Evolutionary conservation across 2,113 vertebrate species (phyloP), one percentile per base, ranked within the genome.

Genomic region (Capreolus pygargus): DNA sequence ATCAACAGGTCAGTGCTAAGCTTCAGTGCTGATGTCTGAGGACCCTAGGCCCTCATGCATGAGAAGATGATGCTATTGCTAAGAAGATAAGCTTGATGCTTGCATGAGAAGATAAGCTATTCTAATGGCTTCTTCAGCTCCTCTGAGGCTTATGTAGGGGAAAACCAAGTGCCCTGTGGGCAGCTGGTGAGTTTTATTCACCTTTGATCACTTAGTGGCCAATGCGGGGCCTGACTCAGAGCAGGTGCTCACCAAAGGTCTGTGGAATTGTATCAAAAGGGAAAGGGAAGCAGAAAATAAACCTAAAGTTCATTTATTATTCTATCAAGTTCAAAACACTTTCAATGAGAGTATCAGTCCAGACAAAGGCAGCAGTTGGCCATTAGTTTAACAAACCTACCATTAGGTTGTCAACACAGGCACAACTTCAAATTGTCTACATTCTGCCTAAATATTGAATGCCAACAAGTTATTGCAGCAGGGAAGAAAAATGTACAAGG

Each of bases 211-310:
- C 57, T 67, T n/a, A 36, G 54, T 76, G n/a, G 70, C 57, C 64
- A 95, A 76, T 55, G 64, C 10, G 15, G 19, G 47, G n/a, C 58
- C n/a, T 58, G 60, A 67, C 28, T 45, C 30, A 57, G 23, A 84
- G 21, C 33, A 97, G 36, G 52, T 43, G 19, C 70, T 52, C 2
- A 52, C 19, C 50, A 89, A 92, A 96, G 11, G 13, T 93, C 16
- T 83, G 10, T 16, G 61, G 12, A 90, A 60, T 87, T 90, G 91
- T 95, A 88, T 57, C 30, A 96, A 93, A 97, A 60, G n/a, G 54
- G 55, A 91, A 43, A 58, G 23, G 13, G 33, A 61, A 96, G 86
- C 47, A 81, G 82, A 93, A 93, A 76, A 61, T 30, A 92, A 86
- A 95, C 39, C 61, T 93, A 92, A 55, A 70, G 81, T 67, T 67